Percentiles rank a stretch among this genome's conserved stretches.
Conservation (phyloP, 2,113 vertebrate genomes). For the Eubucco bourcierii region DNA sequence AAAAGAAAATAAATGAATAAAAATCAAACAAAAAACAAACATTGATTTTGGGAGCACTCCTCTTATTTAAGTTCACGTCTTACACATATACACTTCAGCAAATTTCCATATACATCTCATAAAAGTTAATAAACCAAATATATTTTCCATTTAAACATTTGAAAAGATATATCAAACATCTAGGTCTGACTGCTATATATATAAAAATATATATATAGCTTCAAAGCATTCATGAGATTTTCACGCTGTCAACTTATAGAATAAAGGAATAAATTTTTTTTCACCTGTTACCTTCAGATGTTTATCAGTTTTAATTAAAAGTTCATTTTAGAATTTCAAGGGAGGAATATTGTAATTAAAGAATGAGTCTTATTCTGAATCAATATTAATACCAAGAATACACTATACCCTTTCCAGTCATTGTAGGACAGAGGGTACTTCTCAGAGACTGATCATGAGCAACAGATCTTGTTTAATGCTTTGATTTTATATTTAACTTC, state of each 20-base stretch:
- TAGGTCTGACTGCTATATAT: not conserved
- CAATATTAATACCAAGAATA: not conserved
- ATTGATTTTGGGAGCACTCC: not conserved
- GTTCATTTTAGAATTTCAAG: not conserved
- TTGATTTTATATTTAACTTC: not conserved
- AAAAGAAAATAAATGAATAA: not conserved
- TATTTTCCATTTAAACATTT: not conserved
- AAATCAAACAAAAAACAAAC: accelerated
- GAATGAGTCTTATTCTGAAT: not conserved
- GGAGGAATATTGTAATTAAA: not conserved
- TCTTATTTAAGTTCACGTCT: not conserved
- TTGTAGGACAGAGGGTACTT: not conserved
- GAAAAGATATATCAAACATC: not conserved
- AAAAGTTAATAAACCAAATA: not conserved
- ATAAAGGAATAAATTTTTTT: not conserved
- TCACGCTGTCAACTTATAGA: not conserved
- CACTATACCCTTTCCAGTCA: not conserved
- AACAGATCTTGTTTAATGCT: not conserved
- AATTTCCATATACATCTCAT: not conserved
- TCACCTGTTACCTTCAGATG: not conserved
- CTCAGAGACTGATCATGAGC: not conserved
- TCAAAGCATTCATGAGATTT: not conserved
- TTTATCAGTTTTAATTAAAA: not conserved
- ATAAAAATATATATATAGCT: not conserved
- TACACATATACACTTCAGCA: not conserved